Base-by-base conservation (phyloP, 2,888 invertebrate genomes). In the Tachina lurida region DNA sequence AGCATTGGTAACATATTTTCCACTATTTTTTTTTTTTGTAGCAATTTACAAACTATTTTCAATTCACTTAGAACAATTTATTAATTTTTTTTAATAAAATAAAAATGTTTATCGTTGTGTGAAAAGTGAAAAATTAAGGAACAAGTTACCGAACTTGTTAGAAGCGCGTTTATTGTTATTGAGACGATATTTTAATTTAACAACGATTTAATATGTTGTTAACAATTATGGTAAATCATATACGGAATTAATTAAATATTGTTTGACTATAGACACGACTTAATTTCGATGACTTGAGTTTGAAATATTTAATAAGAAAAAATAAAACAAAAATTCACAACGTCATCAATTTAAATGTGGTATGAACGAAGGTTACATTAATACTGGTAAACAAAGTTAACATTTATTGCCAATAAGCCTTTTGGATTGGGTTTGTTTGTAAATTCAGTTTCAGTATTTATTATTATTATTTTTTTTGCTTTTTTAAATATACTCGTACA, bases 1-100 rank as follows among this genome's bases (percentile, higher is more conserved):
- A 79, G 77, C 15, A 86, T 78, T 10, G 90, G 89, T 84, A 90
- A 88, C 90, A 90, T 90, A 15, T 60, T 17, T 45, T 54, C 43
- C 0, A 10, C 31, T 22, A 54, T 39, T 31, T 52, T 9, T 60
- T 43, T 3, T 43, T 71, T 19, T 22, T 58, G n/a, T 31, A 7
- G 31, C 31, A 31, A 31, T 47, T 47, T 49, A 1, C 13, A 67
- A 43, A 47, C 10, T 22, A 67, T 76, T 56, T 56, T 56, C 2
- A 45, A 65, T n/a, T 10, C 52, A 75, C 41, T 65, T 31, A 45
- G 13, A 54, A 54, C 22, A 74, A 54, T 43, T 17, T 67, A 31
- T 39, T 54, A 54, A 54, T 63, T 45, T 10, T 22, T 19, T 70
- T 60, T 31, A 22, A 15, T 78, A 62, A 22, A 74, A 60, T 1